These are phyloP conservation scores for Corythornis madagascariensis DNA, from an alignment of 2,113 vertebrate species.

Conservation along the genomic window DNA sequence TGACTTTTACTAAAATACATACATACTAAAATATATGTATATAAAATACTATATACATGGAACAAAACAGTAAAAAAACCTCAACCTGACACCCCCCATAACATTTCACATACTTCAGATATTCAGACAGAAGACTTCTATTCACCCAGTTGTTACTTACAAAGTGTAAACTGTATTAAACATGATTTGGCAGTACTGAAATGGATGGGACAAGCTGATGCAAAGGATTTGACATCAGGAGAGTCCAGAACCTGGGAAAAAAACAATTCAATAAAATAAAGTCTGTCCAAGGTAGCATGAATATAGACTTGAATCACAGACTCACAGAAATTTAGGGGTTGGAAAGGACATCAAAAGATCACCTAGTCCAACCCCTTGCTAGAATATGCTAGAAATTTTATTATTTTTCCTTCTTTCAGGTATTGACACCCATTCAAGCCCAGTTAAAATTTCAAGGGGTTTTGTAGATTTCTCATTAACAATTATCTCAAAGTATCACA, in stretches of 20 bases:
- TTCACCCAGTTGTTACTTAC: not conserved
- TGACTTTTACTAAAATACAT: not conserved
- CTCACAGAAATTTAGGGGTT: too few species aligned
- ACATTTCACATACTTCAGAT: not conserved
- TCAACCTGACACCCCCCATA: not conserved
- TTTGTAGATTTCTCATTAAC: not conserved
- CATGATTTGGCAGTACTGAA: not conserved
- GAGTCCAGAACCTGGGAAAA: not conserved
- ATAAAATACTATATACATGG: not conserved
- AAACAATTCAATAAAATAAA: not conserved
- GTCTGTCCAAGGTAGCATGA: not conserved
- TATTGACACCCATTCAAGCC: not conserved
- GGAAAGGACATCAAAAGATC: too few species aligned
- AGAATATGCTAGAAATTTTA: not conserved
- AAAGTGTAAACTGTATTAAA: not conserved
- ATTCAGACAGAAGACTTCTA: not conserved
- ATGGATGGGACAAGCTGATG: not conserved
- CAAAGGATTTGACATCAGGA: not conserved
- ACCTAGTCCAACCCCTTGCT: too few species aligned
- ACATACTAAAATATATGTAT: not conserved
- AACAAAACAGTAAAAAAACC: not conserved
- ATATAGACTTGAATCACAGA: not conserved
- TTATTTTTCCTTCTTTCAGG: not conserved
- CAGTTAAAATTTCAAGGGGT: not conserved
- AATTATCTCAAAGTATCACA: not conserved